Evolutionary conservation across 2,797 vertebrate genomes (phyloP), one percentile per base, ranked within the genome.

Genomic region (Onychomys arenicola): DNA sequence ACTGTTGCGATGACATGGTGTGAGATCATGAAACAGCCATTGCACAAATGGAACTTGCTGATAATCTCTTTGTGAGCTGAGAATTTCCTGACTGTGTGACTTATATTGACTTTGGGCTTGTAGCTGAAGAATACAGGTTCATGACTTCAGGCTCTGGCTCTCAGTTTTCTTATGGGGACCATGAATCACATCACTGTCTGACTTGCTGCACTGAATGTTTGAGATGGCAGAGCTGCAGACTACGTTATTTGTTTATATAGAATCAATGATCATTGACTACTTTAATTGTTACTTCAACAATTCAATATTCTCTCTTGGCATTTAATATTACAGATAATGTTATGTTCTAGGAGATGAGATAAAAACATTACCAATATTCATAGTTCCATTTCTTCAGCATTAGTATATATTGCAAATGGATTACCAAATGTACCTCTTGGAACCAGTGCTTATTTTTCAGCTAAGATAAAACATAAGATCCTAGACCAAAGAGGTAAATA

Each of bases 241-340:
- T 49, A 1, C 14, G 8, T 59, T 6, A 1, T 63, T 75, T 14
- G 0, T 34, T 69, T 65, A 40, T 67, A 2, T 80, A 40, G 34
- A 77, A 69, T 65, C 40, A 19, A 0, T 63, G 76, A 69, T 85
- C 49, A 77, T 10, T 86, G 21, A 81, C 29, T 93, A 83, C 40
- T 73, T 96, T 89, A 69, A 91, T 80, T 27, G 14, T 84, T 95
- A 76, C 11, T 82, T 75, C 27, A 78, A n/a, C 23, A 93, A 32
- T 9, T 92, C 32, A 96, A 14, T 12, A 10, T 88, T 90, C 91
- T 16, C 32, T 65, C 34, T 93, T 87, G 93, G 46, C 6, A 13
- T 81, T 89, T 32, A 0, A 49, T 89, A 1, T 95, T 27, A 27
- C 29, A 78, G 55, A 59, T 43, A 71, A 78, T 59, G 49, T 29